These are phyloP conservation scores for Oryctes rhinoceros DNA, from an alignment of 1,140 invertebrate species.

Conservation along the genomic window DNA sequence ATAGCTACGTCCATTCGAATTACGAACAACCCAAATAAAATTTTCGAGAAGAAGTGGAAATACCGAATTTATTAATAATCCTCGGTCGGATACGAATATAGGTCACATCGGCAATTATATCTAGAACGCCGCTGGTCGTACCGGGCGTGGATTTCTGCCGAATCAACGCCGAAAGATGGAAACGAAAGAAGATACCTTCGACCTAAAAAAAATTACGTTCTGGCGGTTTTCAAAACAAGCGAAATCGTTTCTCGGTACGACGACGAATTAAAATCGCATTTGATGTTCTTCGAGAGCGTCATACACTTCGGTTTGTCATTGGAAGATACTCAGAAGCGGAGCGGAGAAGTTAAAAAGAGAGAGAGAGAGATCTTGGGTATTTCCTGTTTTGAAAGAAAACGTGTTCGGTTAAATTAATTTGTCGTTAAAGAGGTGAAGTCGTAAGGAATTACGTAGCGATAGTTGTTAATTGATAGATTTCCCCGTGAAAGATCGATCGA, in stretches of 20 bases:
- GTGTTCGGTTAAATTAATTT: too few species aligned
- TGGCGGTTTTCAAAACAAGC: neutral
- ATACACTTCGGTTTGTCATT: neutral
- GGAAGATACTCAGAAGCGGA: too few species aligned
- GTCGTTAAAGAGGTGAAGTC: too few species aligned
- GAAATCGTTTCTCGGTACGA: neutral
- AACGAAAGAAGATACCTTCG: neutral
- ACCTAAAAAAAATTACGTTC: neutral
- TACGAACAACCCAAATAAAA: neutral
- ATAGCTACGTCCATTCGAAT: neutral
- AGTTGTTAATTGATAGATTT: too few species aligned
- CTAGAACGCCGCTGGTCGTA: neutral
- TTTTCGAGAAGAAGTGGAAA: conserved; percentile 18
- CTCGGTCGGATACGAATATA: neutral
- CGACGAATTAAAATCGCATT: neutral
- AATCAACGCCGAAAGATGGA: neutral
- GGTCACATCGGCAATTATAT: conserved; percentile 18
- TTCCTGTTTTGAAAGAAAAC: too few species aligned
- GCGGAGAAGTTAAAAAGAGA: too few species aligned
- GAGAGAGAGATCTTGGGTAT: too few species aligned
- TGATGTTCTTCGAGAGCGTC: neutral
- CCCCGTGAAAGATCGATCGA: too few species aligned
- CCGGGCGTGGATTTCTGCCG: neutral
- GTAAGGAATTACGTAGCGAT: too few species aligned
- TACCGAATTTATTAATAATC: conserved; percentile 15